Percentiles rank a stretch among this genome's conserved stretches.
These are phyloP conservation scores for Nemapogon koenigi DNA, from an alignment of 2,888 invertebrate genomes.

Conservation along the genomic window DNA sequence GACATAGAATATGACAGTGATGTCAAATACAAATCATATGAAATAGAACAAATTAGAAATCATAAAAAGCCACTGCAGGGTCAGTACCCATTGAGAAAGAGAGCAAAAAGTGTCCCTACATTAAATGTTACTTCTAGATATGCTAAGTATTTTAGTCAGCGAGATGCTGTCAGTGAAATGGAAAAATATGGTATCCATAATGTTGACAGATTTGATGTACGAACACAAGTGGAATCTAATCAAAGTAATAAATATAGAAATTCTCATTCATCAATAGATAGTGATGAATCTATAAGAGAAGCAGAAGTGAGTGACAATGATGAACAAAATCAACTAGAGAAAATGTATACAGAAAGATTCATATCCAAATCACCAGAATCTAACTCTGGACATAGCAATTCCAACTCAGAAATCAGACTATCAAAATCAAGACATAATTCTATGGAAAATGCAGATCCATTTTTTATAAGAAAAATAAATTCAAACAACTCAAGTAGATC, in stretches of 20 bases:
- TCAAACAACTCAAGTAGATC: slow-evolving; percentile 15
- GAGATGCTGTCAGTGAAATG: slow-evolving; percentile 40
- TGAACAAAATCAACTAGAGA: slow-evolving; percentile 43
- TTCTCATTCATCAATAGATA: slow-evolving; percentile 19
- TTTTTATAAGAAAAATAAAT: slow-evolving; percentile 34
- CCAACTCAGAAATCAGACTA: slow-evolving; percentile 4
- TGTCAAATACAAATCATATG: slow-evolving; percentile 46
- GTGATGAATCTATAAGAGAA: slow-evolving; percentile 17
- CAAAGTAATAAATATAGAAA: slow-evolving; percentile 20
- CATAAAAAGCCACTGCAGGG: slow-evolving; percentile 20
- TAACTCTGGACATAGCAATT: neutral
- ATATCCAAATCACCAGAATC: slow-evolving; percentile 29
- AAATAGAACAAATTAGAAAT: slow-evolving; percentile 44
- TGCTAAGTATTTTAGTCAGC: slow-evolving; percentile 58
- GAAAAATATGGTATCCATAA: slow-evolving; percentile 25
- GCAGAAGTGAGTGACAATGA: slow-evolving; percentile 25
- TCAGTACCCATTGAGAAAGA: slow-evolving; percentile 27
- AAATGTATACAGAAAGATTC: slow-evolving; percentile 44
- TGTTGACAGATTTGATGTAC: slow-evolving; percentile 19
- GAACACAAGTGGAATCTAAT: slow-evolving; percentile 21
- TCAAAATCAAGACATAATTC: slow-evolving; percentile 18
- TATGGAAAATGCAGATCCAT: slow-evolving; percentile 25
- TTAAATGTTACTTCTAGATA: slow-evolving; percentile 53
- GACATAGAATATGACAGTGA: slow-evolving; percentile 31
- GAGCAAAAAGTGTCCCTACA: slow-evolving; percentile 60